These are phyloP conservation scores for Candidula unifasciata DNA, from an alignment of 2,888 invertebrate genomes.

Conservation along the genomic window DNA sequence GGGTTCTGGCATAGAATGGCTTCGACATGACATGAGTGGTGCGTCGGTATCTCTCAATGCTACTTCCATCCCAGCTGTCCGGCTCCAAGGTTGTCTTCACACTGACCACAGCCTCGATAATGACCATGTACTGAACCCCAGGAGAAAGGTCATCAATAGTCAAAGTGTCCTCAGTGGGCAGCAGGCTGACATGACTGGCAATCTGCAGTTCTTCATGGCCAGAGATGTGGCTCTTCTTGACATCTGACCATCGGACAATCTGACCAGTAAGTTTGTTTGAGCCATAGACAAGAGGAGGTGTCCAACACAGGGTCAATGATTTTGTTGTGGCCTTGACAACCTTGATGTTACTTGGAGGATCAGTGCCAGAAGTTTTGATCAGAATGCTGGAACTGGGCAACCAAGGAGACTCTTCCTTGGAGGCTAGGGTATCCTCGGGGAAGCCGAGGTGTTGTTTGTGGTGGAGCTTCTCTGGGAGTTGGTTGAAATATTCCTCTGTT, in stretches of 20 bases:
- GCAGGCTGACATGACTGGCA: slow-evolving; percentile 72
- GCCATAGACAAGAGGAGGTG: slow-evolving; percentile 75
- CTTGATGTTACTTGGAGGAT: slow-evolving; percentile 71
- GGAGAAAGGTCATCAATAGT: slow-evolving; percentile 72
- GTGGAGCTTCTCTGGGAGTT: slow-evolving; percentile 73
- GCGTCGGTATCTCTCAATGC: slow-evolving; percentile 71
- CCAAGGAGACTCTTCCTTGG: slow-evolving; percentile 75
- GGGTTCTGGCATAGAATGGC: slow-evolving; percentile 73
- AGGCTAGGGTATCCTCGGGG: slow-evolving; percentile 66
- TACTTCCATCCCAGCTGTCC: slow-evolving; percentile 63
- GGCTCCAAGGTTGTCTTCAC: slow-evolving; percentile 75
- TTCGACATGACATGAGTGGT: slow-evolving; percentile 76
- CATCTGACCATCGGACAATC: slow-evolving; percentile 76
- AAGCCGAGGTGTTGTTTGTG: slow-evolving; percentile 68
- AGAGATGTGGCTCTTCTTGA: slow-evolving; percentile 61
- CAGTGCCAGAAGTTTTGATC: slow-evolving; percentile 77
- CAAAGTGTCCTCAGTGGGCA: slow-evolving; percentile 70
- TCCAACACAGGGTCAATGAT: slow-evolving; percentile 74
- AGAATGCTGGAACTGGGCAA: slow-evolving; percentile 74
- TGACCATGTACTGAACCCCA: slow-evolving; percentile 75
- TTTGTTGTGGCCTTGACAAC: slow-evolving; percentile 68
- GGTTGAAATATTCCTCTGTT: slow-evolving; percentile 77
- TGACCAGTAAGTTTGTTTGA: slow-evolving; percentile 74
- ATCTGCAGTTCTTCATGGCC: slow-evolving; percentile 68
- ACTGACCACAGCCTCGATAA: slow-evolving; percentile 77